Conservation (phyloP, 2,888 invertebrate species). For the Ophion slaviceki region DNA sequence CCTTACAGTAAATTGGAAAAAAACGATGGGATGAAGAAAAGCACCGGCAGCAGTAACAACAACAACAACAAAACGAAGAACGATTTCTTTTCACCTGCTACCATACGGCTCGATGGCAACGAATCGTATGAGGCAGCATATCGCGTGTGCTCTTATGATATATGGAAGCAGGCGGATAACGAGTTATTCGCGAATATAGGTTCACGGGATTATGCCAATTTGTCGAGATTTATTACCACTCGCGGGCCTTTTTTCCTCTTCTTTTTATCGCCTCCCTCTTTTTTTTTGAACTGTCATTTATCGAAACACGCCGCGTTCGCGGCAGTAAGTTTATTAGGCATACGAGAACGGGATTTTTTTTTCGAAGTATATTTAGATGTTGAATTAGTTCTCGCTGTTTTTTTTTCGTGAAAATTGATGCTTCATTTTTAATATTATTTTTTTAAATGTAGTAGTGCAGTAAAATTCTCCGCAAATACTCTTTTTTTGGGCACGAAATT, state of each 20-base stretch:
- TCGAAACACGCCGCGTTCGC: neutral
- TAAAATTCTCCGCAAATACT: no score
- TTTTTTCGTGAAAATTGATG: no score
- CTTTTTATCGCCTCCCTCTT: neutral
- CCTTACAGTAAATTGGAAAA: slow-evolving; percentile 7
- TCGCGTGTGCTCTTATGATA: neutral
- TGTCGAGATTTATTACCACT: neutral
- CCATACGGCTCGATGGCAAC: neutral
- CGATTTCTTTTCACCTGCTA: slow-evolving; percentile 1
- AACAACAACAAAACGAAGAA: neutral
- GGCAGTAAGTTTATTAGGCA: neutral
- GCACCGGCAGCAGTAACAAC: neutral
- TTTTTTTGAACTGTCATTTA: neutral
- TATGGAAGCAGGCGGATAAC: neutral
- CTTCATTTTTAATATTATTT: no score
- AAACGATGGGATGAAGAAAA: neutral
- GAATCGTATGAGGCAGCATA: neutral
- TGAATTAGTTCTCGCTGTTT: no score
- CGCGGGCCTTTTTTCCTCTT: neutral
- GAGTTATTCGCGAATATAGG: slow-evolving; percentile 13
- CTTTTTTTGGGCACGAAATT: no score
- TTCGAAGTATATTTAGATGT: no score
- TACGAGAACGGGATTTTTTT: neutral
- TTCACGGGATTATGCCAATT: slow-evolving; percentile 18
- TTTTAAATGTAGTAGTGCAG: no score